Evolutionary conservation across 2,888 invertebrate genomes (phyloP), one percentile per base, ranked within the genome.

Genomic region (Smittia aterrima): DNA sequence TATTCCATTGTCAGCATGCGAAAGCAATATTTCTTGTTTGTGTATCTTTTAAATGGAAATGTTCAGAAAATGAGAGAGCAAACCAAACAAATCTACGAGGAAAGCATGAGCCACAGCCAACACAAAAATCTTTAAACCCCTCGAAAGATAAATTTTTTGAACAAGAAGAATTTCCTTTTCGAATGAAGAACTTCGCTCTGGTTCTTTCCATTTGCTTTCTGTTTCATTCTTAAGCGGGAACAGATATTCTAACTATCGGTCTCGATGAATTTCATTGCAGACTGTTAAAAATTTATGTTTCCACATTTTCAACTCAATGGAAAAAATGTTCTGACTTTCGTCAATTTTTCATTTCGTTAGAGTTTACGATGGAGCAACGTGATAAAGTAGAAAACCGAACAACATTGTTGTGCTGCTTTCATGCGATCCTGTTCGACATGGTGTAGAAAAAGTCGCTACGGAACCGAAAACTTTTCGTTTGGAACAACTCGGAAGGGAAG

Each of bases 381-480:
- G 67, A 27, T 41, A 32, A 66, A 47, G 54, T 27, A 22, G 16
- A 38, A 58, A 22, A 47, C 32, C 20, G 41, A 66, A 66, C 18
- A 67, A 53, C 18, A 66, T 32, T 66, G 64, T 40, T 20, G 67
- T 72, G 58, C 58, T 22, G 38, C n/a, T 54, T 54, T 70, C 9
- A 53, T 70, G 70, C 0, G 38, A 18, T 53, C 72, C 53, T 18
- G n/a, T 13, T 72, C 25, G 16, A 18, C 32, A 18, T 62, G 38
- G 58, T 72, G 58, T 72, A 72, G 72, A 72, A 72, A 72, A 72
- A 72, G 72, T 72, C 72, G 70, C 70, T 54, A 53, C 70, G 70
- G 53, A 53, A 64, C 22, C 58, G 40, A 47, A 24, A 7, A 53
- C 41, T 25, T 24, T 18, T 64, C 25, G 40, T 58, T 72, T 70